A percentile compares a stretch with the other conserved stretches of the same genome.
Evolutionary conservation across 92 coral and sea anemone genomes (phyloP).

Genomic region (Nematostella vectensis): DNA sequence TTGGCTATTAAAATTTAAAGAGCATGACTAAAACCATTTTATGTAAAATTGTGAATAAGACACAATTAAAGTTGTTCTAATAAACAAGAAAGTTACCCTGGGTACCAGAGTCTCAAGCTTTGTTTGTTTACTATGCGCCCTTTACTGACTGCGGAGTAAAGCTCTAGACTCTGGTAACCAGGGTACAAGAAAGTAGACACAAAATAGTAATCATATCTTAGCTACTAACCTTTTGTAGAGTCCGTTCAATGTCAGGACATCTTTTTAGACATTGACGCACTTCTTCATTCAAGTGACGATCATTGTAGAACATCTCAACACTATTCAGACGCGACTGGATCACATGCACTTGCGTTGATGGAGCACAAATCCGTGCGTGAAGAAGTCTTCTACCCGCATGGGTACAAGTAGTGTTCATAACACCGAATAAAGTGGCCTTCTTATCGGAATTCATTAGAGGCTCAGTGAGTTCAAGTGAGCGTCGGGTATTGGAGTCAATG

Average conservation of each 20-base stretch:
- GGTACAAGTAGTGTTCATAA: conserved; percentile 62
- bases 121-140: no score
- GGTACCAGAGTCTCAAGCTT: no score
- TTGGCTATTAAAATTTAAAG: no score
- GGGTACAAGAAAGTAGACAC: no score
- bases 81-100: no score
- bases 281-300: conserved; percentile 52
- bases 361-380: conserved; percentile 59
- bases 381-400: conserved; percentile 68
- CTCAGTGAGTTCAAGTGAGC: conserved; percentile 59
- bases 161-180: no score
- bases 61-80: no score
- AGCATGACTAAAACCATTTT: no score
- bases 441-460: conserved; percentile 58
- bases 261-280: conserved; percentile 48
- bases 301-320: conserved; percentile 55
- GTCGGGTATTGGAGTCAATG: conserved; percentile 65
- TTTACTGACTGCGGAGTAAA: no score
- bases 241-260: conserved; percentile 74
- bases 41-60: no score
- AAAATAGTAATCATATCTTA: no score
- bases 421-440: conserved; percentile 78
- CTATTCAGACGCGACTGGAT: conserved; percentile 41
- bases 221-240: conserved; percentile 74
- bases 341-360: conserved; percentile 45